Conservation (phyloP, 2,888 invertebrate genomes). For the Psococerastis gibbosa region DNA sequence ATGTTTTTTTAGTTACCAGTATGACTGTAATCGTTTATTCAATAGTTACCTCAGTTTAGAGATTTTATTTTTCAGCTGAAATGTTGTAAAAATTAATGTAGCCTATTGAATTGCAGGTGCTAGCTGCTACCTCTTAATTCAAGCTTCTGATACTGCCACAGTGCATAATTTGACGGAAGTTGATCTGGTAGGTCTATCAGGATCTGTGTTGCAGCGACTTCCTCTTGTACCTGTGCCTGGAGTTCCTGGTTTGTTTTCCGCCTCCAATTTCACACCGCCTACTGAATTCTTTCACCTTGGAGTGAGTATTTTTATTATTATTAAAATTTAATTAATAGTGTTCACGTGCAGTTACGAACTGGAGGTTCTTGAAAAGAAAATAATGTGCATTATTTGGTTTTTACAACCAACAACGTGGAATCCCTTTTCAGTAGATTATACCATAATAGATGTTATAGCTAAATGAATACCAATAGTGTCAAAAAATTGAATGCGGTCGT, state of each 20-base stretch:
- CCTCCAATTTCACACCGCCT: slow-evolving; percentile 41
- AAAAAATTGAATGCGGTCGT: too few species aligned
- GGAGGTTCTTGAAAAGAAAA: neutral
- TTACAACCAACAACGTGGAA: too few species aligned
- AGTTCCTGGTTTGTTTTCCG: slow-evolving; percentile 27
- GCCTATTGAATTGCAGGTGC: slow-evolving; percentile 17
- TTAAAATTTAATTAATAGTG: slow-evolving; percentile 6
- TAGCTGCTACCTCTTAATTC: slow-evolving; percentile 20
- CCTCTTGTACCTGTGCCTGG: slow-evolving; percentile 15
- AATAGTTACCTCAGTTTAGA: too few species aligned
- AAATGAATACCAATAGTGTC: too few species aligned
- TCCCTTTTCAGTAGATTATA: too few species aligned
- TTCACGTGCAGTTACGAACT: neutral
- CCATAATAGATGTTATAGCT: too few species aligned
- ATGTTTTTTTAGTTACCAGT: slow-evolving; percentile 6
- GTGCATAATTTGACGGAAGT: slow-evolving; percentile 21
- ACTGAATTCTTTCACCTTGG: slow-evolving; percentile 44
- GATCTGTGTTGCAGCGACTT: slow-evolving; percentile 17
- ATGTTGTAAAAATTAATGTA: slow-evolving; percentile 11
- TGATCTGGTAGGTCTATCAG: slow-evolving; percentile 19
- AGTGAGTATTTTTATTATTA: slow-evolving; percentile 26
- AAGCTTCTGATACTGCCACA: slow-evolving; percentile 19
- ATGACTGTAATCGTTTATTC: too few species aligned
- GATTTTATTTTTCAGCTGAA: too few species aligned
- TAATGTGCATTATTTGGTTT: neutral